phyloP scores from a whole-genome alignment of 35 echinoderm and acorn worm genomes.

The Patiria miniata region DNA sequence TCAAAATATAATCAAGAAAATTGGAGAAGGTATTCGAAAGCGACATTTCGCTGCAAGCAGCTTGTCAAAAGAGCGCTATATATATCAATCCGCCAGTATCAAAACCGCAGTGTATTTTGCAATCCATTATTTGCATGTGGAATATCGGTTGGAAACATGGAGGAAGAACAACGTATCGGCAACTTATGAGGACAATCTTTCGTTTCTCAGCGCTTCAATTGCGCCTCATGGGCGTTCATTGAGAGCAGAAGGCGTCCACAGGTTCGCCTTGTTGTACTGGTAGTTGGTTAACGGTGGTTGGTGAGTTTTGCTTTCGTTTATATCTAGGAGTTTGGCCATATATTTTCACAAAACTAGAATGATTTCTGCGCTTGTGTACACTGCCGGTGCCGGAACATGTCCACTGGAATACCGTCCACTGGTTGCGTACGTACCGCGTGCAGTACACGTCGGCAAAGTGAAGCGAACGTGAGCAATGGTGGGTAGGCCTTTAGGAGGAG shows the following conservation, averaged over 20 bases:
- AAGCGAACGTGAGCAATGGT: too few species aligned
- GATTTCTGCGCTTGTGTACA: too few species aligned
- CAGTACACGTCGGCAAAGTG: too few species aligned
- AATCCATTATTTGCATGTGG: not conserved
- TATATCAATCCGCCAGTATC: too few species aligned
- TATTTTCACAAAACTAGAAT: not conserved
- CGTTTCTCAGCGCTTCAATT: slow-evolving; percentile 14
- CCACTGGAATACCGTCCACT: too few species aligned
- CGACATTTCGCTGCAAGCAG: too few species aligned
- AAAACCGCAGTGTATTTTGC: not conserved
- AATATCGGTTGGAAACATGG: slow-evolving; percentile 27
- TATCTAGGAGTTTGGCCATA: not conserved
- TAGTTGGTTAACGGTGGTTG: not conserved
- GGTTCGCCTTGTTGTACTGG: not conserved
- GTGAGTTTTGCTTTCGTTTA: not conserved
- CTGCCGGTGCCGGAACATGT: too few species aligned
- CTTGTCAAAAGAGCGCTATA: too few species aligned
- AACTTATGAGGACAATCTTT: not conserved
- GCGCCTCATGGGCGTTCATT: not conserved
- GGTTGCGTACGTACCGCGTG: too few species aligned
- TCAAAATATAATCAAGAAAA: too few species aligned
- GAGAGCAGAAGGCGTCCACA: not conserved
- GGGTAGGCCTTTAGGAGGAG: too few species aligned
- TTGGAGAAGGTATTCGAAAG: too few species aligned
- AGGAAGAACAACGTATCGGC: slow-evolving; percentile 2